A percentile compares a stretch with the other conserved stretches of the same genome.
Conservation (phyloP, 2,888 invertebrate species). For the Dasypolia templi region DNA sequence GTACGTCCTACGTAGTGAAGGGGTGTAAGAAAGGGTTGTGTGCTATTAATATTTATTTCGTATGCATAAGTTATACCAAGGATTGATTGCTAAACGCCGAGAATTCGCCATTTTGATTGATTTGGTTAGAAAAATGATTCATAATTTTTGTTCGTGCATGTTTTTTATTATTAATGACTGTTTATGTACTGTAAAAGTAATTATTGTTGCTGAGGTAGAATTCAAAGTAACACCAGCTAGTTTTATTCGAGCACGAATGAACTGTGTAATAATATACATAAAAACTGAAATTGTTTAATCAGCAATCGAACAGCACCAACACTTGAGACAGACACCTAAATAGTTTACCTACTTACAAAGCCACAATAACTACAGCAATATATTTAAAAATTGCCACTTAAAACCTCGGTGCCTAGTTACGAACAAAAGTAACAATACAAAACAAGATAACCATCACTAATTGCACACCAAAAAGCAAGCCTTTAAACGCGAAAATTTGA, state of each 20-base stretch:
- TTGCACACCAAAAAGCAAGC: slow-evolving; percentile 84
- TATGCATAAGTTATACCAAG: slow-evolving; percentile 80
- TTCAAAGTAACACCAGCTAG: not conserved
- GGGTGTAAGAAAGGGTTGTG: slow-evolving; percentile 85
- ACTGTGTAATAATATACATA: not conserved
- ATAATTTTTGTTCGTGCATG: slow-evolving; percentile 61
- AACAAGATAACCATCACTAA: slow-evolving; percentile 86
- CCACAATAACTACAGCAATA: slow-evolving; percentile 60
- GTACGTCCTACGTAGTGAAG: slow-evolving; percentile 71
- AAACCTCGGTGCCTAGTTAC: slow-evolving; percentile 63
- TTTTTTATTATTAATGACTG: slow-evolving; percentile 55
- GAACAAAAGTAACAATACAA: slow-evolving; percentile 74
- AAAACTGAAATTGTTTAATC: slow-evolving; percentile 16
- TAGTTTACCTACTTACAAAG: slow-evolving; percentile 51
- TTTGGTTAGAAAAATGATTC: slow-evolving; percentile 65
- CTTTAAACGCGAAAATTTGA: slow-evolving; percentile 85
- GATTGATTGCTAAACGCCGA: slow-evolving; percentile 75
- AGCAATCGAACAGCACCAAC: slow-evolving; percentile 43
- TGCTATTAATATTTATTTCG: slow-evolving; percentile 88
- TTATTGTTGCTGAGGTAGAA: slow-evolving; percentile 20
- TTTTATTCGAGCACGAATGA: not conserved
- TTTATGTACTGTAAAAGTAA: slow-evolving; percentile 27
- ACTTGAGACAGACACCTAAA: slow-evolving; percentile 50
- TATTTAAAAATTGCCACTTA: slow-evolving; percentile 68
- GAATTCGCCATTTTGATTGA: slow-evolving; percentile 70